These are phyloP conservation scores for Collichthys lucidus DNA, from an alignment of 2,113 vertebrate genomes.

Conservation along the genomic window DNA sequence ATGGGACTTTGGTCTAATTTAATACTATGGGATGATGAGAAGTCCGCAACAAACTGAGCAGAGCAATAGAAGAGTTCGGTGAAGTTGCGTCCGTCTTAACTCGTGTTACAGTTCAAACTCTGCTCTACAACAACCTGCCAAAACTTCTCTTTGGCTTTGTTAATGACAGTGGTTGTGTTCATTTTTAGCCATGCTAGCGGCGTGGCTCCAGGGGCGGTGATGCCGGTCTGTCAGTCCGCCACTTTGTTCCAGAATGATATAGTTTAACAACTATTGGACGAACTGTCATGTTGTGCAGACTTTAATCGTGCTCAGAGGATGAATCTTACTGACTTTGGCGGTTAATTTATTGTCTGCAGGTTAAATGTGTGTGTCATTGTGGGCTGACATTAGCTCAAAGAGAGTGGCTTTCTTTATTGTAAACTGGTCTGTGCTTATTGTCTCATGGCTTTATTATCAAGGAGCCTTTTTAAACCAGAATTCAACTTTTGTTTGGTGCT, in stretches of 20 bases:
- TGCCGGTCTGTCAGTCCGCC: conserved; percentile 17
- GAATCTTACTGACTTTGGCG: background rate
- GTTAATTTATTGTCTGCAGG: background rate
- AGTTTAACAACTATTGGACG: background rate
- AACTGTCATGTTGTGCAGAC: background rate
- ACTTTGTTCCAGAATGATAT: conserved; percentile 30
- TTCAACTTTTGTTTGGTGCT: no score
- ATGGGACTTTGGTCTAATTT: background rate
- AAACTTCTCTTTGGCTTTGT: conserved; percentile 37
- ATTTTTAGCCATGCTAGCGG: conserved; percentile 45
- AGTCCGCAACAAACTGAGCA: background rate
- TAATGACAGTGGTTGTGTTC: conserved; percentile 64
- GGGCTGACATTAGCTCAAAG: no score
- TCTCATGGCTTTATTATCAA: no score
- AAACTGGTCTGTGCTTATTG: no score
- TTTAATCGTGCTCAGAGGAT: background rate
- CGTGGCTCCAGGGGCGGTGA: background rate
- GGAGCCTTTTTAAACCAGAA: no score
- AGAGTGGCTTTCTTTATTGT: no score
- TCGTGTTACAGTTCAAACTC: conserved; percentile 2
- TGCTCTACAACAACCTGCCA: conserved; percentile 23
- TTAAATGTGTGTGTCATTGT: background rate
- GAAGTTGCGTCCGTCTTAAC: conserved; percentile 9
- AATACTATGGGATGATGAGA: no score
- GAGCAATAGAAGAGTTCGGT: background rate